Percentiles rank a stretch among this genome's conserved stretches.
Conservation (phyloP, 2,113 vertebrate genomes). For the Hippocampus abdominalis region DNA sequence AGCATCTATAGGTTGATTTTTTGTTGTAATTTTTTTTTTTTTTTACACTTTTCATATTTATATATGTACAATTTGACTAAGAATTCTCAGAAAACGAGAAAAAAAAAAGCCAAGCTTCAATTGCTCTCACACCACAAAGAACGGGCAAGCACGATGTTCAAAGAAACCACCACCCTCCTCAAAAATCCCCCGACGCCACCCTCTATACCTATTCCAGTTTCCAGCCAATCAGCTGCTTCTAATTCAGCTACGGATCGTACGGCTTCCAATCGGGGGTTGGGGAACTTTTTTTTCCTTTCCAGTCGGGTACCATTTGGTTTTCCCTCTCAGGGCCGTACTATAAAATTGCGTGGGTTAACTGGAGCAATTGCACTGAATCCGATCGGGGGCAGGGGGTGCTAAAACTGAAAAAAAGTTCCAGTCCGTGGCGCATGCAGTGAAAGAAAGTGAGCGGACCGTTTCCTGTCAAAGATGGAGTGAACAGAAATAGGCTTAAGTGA, state of each 20-base stretch:
- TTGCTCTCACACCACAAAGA: constrained; percentile 63
- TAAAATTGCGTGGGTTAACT: no score
- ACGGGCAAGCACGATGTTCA: constrained; percentile 54
- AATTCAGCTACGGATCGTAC: neutral
- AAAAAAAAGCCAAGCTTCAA: constrained; percentile 54
- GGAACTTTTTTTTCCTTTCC: no score
- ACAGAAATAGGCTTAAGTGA: constrained; percentile 30
- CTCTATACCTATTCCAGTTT: neutral
- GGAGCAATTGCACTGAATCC: neutral
- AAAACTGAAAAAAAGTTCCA: constrained; percentile 11
- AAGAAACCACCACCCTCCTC: constrained; percentile 5
- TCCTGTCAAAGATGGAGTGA: constrained; percentile 20
- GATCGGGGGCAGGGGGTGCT: no score
- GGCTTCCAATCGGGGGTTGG: no score
- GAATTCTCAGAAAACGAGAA: constrained; percentile 76
- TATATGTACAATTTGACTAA: constrained; percentile 76
- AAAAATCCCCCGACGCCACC: no score
- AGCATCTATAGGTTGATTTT: constrained; percentile 54
- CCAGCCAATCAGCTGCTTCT: neutral
- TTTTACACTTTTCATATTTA: constrained; percentile 73
- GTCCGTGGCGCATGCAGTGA: neutral
- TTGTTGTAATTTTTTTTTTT: constrained; percentile 39
- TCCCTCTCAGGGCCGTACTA: no score
- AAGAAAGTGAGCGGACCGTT: constrained; percentile 6
- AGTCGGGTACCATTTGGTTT: no score